Percentiles rank a stretch among this genome's conserved stretches.
Conservation (phyloP, 2,113 vertebrate species). For the Cygnus atratus region DNA sequence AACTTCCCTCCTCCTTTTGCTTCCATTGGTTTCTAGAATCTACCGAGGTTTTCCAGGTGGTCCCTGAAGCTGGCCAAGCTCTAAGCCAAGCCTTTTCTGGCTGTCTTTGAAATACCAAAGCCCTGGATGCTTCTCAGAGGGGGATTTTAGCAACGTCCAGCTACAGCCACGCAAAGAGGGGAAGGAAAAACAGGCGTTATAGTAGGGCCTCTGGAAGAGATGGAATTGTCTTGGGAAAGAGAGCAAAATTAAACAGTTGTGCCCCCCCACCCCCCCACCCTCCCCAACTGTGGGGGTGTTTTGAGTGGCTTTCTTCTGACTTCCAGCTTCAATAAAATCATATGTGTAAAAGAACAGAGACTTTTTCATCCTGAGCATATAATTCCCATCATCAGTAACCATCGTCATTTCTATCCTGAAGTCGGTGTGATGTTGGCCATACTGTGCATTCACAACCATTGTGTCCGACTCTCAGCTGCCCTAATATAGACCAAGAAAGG, state of each 20-base stretch:
- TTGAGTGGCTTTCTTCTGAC: neutral
- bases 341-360: neutral
- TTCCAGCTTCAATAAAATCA: neutral
- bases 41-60: neutral
- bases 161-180: neutral
- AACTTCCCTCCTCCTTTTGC: neutral
- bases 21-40: neutral
- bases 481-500: neutral
- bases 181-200: neutral
- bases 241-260: neutral
- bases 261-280: fast-evolving
- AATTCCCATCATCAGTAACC: neutral
- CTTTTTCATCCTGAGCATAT: neutral
- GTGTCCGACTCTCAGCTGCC: neutral
- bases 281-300: no score
- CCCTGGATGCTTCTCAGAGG: neutral
- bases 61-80: neutral
- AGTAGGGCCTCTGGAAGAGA: neutral
- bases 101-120: neutral
- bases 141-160: neutral
- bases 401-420: neutral
- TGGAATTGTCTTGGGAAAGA: neutral
- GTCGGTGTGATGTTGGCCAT: neutral
- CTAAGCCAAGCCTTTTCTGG: neutral
- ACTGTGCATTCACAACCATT: neutral